Conservation (phyloP, 2,797 vertebrate species). For the Anguilla marmorata region DNA sequence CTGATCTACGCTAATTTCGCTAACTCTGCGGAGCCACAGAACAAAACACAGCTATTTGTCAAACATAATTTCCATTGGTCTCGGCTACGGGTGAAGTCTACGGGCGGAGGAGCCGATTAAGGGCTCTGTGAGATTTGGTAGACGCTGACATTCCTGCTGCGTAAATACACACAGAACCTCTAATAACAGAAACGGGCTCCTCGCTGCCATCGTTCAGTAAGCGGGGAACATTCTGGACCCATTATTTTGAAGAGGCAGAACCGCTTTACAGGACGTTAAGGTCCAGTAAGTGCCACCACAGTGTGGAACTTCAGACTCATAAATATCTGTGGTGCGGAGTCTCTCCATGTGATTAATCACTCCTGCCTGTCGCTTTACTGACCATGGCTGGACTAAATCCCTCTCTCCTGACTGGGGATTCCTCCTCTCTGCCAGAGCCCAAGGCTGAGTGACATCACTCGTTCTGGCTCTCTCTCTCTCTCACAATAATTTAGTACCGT, state of each 20-base stretch:
- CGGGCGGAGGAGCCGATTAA: conserved; percentile 1
- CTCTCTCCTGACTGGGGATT: not conserved
- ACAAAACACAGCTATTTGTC: conserved; percentile 68
- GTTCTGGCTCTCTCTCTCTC: not conserved
- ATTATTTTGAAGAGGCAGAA: not conserved
- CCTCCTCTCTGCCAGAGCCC: not conserved
- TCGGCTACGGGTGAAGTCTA: conserved; percentile 27
- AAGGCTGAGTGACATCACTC: not conserved
- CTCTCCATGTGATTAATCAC: not conserved
- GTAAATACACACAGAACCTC: not conserved
- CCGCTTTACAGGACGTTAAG: not conserved
- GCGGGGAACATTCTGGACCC: not conserved
- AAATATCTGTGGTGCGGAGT: not conserved
- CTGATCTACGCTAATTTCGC: conserved; percentile 59
- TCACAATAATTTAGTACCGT: not conserved
- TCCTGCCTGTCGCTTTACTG: not conserved
- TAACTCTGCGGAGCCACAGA: conserved; percentile 58
- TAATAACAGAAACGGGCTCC: not conserved
- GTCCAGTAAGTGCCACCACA: not conserved
- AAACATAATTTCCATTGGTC: conserved; percentile 59
- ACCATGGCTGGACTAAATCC: not conserved
- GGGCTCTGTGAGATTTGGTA: not conserved
- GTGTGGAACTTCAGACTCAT: conserved; percentile 11
- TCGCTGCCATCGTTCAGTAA: not conserved
- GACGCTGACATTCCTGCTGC: not conserved